phyloP scores from a whole-genome alignment of 2,113 vertebrate genomes.

The Pituophis catenifer region DNA sequence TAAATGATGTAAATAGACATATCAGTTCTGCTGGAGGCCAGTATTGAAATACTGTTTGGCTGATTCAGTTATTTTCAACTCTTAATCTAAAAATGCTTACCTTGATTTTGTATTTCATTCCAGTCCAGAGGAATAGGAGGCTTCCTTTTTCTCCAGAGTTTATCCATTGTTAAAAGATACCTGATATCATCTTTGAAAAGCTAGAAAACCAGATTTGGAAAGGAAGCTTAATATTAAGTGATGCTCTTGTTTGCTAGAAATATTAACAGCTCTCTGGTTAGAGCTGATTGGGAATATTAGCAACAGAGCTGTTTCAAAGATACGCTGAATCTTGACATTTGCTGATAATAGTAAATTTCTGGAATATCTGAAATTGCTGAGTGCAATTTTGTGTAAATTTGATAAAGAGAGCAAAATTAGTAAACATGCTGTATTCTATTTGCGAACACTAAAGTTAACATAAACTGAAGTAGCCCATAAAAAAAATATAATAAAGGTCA shows the following conservation, averaged over 20 bases:
- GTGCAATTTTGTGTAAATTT: background rate
- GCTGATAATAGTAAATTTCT: background rate
- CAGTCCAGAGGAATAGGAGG: constrained; percentile 92
- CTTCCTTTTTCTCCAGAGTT: constrained; percentile 97
- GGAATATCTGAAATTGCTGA: background rate
- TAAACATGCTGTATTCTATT: background rate
- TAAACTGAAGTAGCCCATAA: background rate
- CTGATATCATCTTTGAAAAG: constrained; percentile 98
- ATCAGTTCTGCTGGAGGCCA: background rate
- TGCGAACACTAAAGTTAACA: background rate
- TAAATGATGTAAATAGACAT: background rate
- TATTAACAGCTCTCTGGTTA: background rate
- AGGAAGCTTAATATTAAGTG: background rate
- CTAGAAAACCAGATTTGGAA: constrained; percentile 62
- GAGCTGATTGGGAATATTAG: background rate
- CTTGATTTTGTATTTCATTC: constrained; percentile 81
- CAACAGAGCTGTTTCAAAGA: background rate
- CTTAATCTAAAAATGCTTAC: constrained; percentile 61
- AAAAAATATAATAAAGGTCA: background rate
- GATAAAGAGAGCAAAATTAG: background rate
- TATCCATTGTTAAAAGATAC: constrained; percentile 97
- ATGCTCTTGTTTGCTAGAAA: background rate
- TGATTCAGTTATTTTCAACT: background rate
- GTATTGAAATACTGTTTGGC: background rate
- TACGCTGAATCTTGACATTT: background rate